Base-by-base conservation (phyloP, 2,888 invertebrate genomes). In the Hanleya hanleyi region DNA sequence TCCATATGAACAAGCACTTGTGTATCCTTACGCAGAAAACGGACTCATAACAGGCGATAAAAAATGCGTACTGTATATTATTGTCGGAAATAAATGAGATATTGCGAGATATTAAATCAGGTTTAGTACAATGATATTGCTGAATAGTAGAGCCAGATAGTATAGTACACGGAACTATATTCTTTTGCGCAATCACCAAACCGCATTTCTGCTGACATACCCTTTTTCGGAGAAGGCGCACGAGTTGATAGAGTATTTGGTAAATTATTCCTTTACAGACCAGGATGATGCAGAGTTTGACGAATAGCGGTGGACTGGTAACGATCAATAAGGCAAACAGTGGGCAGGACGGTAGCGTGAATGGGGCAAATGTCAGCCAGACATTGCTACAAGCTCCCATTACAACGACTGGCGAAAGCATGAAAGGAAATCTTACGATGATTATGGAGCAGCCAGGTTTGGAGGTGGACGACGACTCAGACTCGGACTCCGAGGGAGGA, bases 401-500 rank as follows among this genome's bases (percentile, higher is more conserved):
- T n/a, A 57, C 57, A 67, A 32, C 74, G 50, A 49, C 71, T 29
- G 50, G 47, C 51, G 50, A 64, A 37, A 79, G 68, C 69, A 76
- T 78, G 74, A 79, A 78, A 69, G 73, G 77, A 68, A 84, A 83
- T 74, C 81, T 82, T 37, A 76, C 81, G 50, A 83, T 80, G 69
- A 50, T 78, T 29, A 77, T 79, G 35, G 77, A 79, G 50, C 79
- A 82, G 73, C 74, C 82, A 67, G 71, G 72, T 35, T 71, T 73
- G 65, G 85, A 83, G n/a, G 85, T 73, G 65, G 85, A 83, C 22
- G 85, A 83, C 22, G 83, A 86, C 68, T 82, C 81, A 3, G 71
- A 71, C 29, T 71, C 71, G 33, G 84, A 84, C 67, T 85, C 84
- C 7, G 83, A 82, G 36, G 81, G 81, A 33, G 81, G 78, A 33